These are phyloP conservation scores for Pseudococcus longispinus DNA, from an alignment of 2,888 invertebrate species.

Conservation along the genomic window DNA sequence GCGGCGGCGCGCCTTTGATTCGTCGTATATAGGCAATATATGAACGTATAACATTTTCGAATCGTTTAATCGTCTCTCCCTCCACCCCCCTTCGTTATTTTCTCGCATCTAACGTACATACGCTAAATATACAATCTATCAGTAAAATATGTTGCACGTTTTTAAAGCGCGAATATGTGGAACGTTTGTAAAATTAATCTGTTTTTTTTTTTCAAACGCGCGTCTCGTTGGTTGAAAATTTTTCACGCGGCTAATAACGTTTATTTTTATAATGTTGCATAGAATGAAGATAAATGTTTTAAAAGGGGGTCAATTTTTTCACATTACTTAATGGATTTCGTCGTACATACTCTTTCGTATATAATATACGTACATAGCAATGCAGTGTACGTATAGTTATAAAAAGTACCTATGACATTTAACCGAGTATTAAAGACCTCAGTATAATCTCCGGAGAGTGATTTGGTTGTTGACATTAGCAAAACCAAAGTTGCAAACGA, in stretches of 20 bases:
- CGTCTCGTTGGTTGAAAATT: neutral
- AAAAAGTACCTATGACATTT: conserved; percentile 44
- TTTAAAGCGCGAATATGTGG: neutral
- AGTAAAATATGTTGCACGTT: conserved; percentile 11
- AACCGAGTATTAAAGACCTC: conserved; percentile 41
- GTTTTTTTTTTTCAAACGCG: neutral
- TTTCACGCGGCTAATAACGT: conserved; percentile 28
- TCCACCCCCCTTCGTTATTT: neutral
- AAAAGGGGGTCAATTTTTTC: conserved; percentile 32
- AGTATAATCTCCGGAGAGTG: conserved; percentile 37
- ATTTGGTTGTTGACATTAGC: conserved; percentile 43
- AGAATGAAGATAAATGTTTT: conserved; percentile 32
- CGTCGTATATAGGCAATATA: neutral
- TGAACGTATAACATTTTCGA: neutral
- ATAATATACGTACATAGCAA: too few species aligned
- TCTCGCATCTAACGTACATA: neutral
- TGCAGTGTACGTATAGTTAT: neutral
- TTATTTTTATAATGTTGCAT: conserved; percentile 19
- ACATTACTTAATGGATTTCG: conserved; percentile 25
- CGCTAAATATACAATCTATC: neutral
- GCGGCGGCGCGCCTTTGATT: neutral
- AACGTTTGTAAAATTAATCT: conserved; percentile 19
- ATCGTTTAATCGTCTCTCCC: neutral
- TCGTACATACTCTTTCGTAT: neutral
- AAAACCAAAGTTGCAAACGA: conserved; percentile 43